Evolutionary conservation across 2,888 invertebrate species (phyloP).

Genomic region (Sphaerophoria rueppellii): DNA sequence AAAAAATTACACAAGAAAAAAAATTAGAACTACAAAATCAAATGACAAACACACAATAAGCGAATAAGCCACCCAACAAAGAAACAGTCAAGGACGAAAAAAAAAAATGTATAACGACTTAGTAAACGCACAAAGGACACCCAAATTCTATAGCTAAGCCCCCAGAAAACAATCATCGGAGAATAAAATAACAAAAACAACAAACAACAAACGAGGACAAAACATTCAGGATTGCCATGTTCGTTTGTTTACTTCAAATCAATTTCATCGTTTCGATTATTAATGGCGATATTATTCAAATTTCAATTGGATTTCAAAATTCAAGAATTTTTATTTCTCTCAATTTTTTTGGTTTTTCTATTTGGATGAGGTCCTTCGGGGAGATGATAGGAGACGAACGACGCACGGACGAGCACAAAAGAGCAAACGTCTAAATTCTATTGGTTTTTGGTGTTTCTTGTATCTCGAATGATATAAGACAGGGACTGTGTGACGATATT

Average conservation of each 20-base stretch:
- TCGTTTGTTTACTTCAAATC: slow-evolving; percentile 71
- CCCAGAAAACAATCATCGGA: slow-evolving; percentile 37
- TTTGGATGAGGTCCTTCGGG: slow-evolving; percentile 21
- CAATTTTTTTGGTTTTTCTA: neutral
- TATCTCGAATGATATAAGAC: slow-evolving; percentile 18
- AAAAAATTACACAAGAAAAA: slow-evolving; percentile 13
- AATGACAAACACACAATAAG: slow-evolving; percentile 41
- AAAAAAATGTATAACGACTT: neutral
- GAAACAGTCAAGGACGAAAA: slow-evolving; percentile 34
- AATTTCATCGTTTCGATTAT: slow-evolving; percentile 72
- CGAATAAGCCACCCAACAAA: slow-evolving; percentile 40
- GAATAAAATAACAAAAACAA: slow-evolving; percentile 4
- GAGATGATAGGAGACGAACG: neutral
- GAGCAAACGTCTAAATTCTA: slow-evolving; percentile 35
- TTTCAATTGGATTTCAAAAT: slow-evolving; percentile 65
- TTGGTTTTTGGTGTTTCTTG: slow-evolving; percentile 28
- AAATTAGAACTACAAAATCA: slow-evolving; percentile 41
- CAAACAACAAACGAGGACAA: slow-evolving; percentile 14
- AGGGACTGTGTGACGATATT: slow-evolving; percentile 4
- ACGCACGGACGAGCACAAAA: slow-evolving; percentile 5
- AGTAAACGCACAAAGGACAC: slow-evolving; percentile 15
- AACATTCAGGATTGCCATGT: slow-evolving; percentile 53
- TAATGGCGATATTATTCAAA: slow-evolving; percentile 73
- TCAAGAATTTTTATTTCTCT: slow-evolving; percentile 36
- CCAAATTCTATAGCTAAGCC: neutral